Base-by-base conservation (phyloP, 2,797 vertebrate genomes). In the Capromys pilorides region DNA sequence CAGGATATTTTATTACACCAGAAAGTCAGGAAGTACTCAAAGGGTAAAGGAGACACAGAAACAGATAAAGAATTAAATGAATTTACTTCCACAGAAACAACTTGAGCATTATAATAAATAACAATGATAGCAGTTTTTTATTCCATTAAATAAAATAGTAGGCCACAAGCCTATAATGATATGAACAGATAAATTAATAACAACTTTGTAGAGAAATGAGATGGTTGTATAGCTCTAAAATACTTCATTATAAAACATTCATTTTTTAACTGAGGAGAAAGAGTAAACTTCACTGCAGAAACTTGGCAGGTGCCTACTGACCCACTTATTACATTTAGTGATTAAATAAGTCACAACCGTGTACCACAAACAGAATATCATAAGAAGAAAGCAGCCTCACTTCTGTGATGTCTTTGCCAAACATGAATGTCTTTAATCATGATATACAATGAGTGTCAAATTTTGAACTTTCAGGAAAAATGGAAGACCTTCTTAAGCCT, bases 121-220 rank as follows among this genome's bases (percentile, higher is more conserved):
- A 51, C 59, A 41, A 67, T 57, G 62, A 18, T 24, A 86, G 36
- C 54, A 6, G 61, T 54, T 85, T 85, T 84, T 94, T 85, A 69
- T 57, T 66, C 67, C 49, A 73, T 67, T 78, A 73, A 94, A 59
- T 73, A 78, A 88, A 94, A 78, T 66, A 54, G 73, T 77, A 64
- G 24, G 45, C 10, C 33, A 61, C 6, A 64, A 49, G 26, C 41
- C 51, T 61, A 73, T 18, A 86, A 67, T 77, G 26, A 81, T 26
- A 73, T 36, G 57, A 80, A 51, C 4, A 94, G 93, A 54, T 78
- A 57, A 41, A 19, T 49, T 19, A 67, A 36, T 31, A 77, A 84
- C 6, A 90, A 84, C 5, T 51, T 26, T 92, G 14, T 75, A 83
- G 80, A 91, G 14, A 22, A 73, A n/a, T 64, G 39, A 80, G 36